These are phyloP conservation scores for Alloscopus bannaensis DNA, from an alignment of 2,888 invertebrate genomes.

Conservation along the genomic window DNA sequence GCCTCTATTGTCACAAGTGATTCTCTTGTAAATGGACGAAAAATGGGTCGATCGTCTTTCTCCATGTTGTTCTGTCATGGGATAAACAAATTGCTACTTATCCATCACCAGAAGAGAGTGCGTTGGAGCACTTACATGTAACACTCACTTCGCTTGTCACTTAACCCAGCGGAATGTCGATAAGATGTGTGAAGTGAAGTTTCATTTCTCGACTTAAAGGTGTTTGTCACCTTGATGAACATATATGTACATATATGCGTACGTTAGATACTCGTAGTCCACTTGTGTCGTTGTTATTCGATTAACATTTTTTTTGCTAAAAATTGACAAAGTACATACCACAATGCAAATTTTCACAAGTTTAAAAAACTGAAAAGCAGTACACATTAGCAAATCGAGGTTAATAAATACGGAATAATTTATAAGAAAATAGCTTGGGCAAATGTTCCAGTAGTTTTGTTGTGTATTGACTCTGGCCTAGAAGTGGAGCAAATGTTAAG, in stretches of 20 bases:
- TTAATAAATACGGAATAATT: slow-evolving; percentile 27
- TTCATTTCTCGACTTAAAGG: no score
- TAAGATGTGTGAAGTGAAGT: no score
- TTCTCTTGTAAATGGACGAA: slow-evolving; percentile 98
- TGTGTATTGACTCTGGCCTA: not conserved
- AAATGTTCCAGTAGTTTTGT: not conserved
- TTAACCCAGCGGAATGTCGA: not conserved
- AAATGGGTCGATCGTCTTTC: slow-evolving; percentile 85
- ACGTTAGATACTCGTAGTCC: no score
- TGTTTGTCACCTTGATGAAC: no score
- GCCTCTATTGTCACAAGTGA: slow-evolving; percentile 95
- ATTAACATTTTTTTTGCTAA: no score
- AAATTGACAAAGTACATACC: not conserved
- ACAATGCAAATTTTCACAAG: not conserved
- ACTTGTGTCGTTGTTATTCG: no score
- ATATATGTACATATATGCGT: no score
- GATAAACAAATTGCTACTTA: not conserved
- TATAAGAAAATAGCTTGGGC: not conserved
- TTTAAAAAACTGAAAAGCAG: not conserved
- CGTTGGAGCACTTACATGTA: no score
- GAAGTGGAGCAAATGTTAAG: not conserved
- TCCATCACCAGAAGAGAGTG: not conserved
- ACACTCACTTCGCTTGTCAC: not conserved
- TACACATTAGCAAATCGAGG: not conserved
- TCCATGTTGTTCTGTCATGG: slow-evolving; percentile 36